Evolutionary conservation across 1,140 invertebrate species (phyloP).

Genomic region (Lanistes nyassanus): DNA sequence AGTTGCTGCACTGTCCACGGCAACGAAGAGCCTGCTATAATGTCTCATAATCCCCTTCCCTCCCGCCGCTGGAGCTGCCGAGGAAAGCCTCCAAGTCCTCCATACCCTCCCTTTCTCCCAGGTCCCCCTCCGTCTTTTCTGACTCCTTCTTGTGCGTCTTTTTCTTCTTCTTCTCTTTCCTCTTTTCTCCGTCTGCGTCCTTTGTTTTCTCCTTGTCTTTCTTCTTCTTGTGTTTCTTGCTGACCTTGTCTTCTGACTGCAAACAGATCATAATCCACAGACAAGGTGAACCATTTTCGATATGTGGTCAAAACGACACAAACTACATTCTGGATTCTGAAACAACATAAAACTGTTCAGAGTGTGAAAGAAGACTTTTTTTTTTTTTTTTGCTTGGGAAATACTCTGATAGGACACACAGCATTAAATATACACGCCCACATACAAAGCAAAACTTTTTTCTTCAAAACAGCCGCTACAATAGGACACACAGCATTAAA

Average conservation of each 20-base stretch:
- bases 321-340: not conserved
- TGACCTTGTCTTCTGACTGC: conserved; percentile 71
- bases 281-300: not conserved
- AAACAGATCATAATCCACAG: not conserved
- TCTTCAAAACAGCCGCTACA: not conserved
- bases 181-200: conserved; percentile 41
- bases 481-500: not conserved
- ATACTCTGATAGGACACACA: not conserved
- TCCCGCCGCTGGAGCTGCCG: conserved; percentile 22
- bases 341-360: not conserved
- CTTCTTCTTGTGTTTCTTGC: conserved; percentile 64
- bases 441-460: not conserved
- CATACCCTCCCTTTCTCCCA: conserved; percentile 59
- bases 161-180: conserved; percentile 57
- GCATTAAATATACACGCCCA: not conserved
- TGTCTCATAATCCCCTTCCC: conserved; percentile 43
- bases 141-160: conserved; percentile 69
- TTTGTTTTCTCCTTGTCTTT: conserved; percentile 63
- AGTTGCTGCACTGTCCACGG: too few relatives aligned
- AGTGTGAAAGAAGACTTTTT: too few relatives aligned
- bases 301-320: not conserved
- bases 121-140: conserved; percentile 63
- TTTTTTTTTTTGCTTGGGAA: conserved; percentile 10
- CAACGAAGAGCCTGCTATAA: conserved; percentile 38
- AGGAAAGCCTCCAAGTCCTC: conserved; percentile 77